Percentiles rank a stretch among this genome's conserved stretches.
phyloP scores from a whole-genome alignment of 2,888 invertebrate genomes.

The Hypolimnas misippus region DNA sequence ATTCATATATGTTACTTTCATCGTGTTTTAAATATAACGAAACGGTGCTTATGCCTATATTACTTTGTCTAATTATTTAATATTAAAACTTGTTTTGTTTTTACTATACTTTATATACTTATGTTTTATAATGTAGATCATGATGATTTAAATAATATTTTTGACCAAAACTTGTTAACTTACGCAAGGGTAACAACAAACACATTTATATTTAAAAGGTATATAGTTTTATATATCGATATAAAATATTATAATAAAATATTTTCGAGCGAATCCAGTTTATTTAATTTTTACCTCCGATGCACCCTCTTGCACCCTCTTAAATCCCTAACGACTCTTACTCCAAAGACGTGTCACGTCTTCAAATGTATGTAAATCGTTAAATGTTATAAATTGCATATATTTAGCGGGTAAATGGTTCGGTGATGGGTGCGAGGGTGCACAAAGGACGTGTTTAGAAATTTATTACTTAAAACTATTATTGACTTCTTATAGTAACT shows the following conservation, averaged over 20 bases:
- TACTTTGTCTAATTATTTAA: too few species aligned
- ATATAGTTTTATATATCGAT: background rate
- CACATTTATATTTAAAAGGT: background rate
- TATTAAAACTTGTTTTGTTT: too few species aligned
- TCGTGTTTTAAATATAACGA: background rate
- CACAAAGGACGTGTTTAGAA: constrained; percentile 35
- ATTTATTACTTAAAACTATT: constrained; percentile 6
- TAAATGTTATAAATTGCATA: constrained; percentile 82
- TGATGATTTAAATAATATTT: too few species aligned
- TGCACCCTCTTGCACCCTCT: constrained; percentile 51
- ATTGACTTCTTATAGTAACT: background rate
- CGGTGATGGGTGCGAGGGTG: constrained; percentile 63
- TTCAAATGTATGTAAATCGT: constrained; percentile 80
- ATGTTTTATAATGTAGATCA: too few species aligned
- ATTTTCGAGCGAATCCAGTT: constrained; percentile 36
- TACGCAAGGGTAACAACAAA: background rate
- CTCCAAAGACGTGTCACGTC: constrained; percentile 68
- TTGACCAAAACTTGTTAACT: too few species aligned
- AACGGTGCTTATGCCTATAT: too few species aligned
- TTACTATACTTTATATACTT: too few species aligned
- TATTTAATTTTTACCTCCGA: constrained; percentile 35
- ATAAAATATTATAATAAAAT: background rate
- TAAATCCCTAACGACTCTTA: constrained; percentile 66
- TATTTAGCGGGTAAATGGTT: constrained; percentile 78
- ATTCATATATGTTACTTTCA: background rate